Conservation (phyloP, 2,113 vertebrate species). For the Melanostigma gelatinosum region DNA sequence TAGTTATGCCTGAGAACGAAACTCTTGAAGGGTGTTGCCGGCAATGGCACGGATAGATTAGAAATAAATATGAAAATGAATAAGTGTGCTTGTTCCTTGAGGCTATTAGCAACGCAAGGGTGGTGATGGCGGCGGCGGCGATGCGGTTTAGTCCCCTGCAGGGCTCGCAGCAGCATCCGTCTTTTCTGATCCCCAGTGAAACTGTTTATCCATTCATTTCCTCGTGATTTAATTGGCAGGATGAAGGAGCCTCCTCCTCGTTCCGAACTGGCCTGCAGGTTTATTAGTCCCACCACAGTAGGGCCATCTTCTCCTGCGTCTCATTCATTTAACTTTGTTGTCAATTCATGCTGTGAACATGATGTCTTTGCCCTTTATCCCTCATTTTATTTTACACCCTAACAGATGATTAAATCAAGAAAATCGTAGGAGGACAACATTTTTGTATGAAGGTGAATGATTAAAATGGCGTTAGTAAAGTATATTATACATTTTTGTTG, state of each 20-base stretch:
- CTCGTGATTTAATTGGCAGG: slow-evolving; percentile 70
- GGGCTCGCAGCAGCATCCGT: slow-evolving; percentile 38
- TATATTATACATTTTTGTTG: background rate
- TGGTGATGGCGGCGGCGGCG: background rate
- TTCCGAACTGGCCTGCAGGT: slow-evolving; percentile 56
- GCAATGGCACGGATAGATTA: slow-evolving; percentile 33
- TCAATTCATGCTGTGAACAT: slow-evolving; percentile 56
- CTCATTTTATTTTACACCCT: slow-evolving; percentile 37
- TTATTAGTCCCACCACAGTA: slow-evolving; percentile 67
- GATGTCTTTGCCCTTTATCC: slow-evolving; percentile 65
- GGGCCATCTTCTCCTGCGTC: slow-evolving; percentile 37
- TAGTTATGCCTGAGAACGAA: slow-evolving; percentile 38
- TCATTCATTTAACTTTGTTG: slow-evolving; percentile 69
- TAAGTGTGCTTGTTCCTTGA: slow-evolving; percentile 39
- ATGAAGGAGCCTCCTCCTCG: slow-evolving; percentile 14
- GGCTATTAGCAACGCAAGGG: slow-evolving; percentile 35
- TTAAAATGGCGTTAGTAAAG: background rate
- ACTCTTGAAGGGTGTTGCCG: slow-evolving; percentile 17
- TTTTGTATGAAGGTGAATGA: background rate
- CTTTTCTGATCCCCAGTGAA: slow-evolving; percentile 60
- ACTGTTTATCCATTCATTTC: slow-evolving; percentile 70
- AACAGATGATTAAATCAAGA: slow-evolving; percentile 41
- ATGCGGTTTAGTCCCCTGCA: slow-evolving; percentile 16
- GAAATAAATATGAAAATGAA: slow-evolving; percentile 45
- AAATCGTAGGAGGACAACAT: background rate